Base-by-base conservation (phyloP, 1,140 invertebrate species). In the Macrotrachela quadricornifera region DNA sequence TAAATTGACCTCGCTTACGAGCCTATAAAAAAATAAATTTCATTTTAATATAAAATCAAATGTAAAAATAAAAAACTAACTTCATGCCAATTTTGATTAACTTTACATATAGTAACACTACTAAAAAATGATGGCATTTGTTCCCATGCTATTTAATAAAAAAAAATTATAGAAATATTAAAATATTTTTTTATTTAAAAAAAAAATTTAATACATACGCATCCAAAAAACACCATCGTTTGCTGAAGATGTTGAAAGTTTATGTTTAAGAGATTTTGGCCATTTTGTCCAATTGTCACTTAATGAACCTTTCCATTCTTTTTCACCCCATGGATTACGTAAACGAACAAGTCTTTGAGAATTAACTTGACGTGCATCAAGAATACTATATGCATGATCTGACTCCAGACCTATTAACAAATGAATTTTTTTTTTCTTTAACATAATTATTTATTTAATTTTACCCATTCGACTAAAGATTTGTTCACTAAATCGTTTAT, bases 361-460 rank as follows among this genome's bases (percentile, higher is more conserved):
- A 39, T 72, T 64, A 16, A 74, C 59, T 54, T 74, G 68, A 53
- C 67, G 63, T 6, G 96, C 88, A 73, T 96, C 90, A n/a, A 97
- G 75, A 50, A 97, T 84, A 0, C 90, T 95, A 74, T 97, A 97
- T 15, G 91, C 91, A 68, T 97, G 92, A 46, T 85, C 76, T 0
- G 86, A 80, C 49, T 87, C 72, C 8, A 97, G 73, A 6, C 92
- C 91, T 30, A 30, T 30, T 4, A 8, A 30, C 21, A 30, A 41
- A 18, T 38, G 16, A 15, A 36, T 10, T 48, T 9, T 38, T 12
- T 46, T 15, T 50, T 10, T 4, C 42, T 12, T 16, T 40, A 15
- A 41, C 36, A 40, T 39, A 14, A 38, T 36, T 49, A n/a, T 46
- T 41, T 30, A 30, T 30, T 30, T 30, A 8, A 30, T 30, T n/a